Base-by-base conservation (phyloP, 2,113 vertebrate genomes). In the Aphelocoma coerulescens region DNA sequence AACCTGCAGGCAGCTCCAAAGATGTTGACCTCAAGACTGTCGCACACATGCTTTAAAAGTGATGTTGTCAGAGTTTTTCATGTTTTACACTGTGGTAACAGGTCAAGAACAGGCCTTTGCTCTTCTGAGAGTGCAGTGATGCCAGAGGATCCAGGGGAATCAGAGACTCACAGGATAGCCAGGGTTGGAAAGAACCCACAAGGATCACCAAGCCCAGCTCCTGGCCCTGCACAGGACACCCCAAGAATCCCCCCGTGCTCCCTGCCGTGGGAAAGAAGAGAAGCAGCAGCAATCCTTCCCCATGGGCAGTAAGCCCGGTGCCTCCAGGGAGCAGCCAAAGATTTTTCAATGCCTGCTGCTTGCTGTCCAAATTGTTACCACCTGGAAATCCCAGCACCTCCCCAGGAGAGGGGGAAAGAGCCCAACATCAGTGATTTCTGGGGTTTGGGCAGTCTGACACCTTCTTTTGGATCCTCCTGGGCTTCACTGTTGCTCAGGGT, bases 401-500 rank as follows among this genome's bases (percentile, higher is more conserved):
- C 63, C 30, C 63, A 28, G 59, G 22, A 69, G 26, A 27, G 8
- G 28, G 24, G 44, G 22, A 48, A 28, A 37, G 43, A 33, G 35
- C 66, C 20, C 21, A 58, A 2, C 5, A 58, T 14, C 52, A 43
- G 15, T 0, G 6, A 4, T 46, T 52, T 15, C 39, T 75, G 52
- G 26, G n/a, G 18, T 54, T 17, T 13, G 27, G 63, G 28, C 54
- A 44, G 22, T 13, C 9, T 44, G 68, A 13, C 3, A 2, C 17
- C 8, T 59, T 11, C 24, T 16, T 81, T 4, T 6, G 10, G 35
- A 35, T 35, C 7, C 35, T 9, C 43, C 19, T 33, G 39, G 24
- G 26, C 44, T 81, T 11, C 49, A 0, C 41, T 3, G 0, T 6
- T 1, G 15, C 33, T 43, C 3, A 27, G 33, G 43, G 0, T 27